Base-by-base conservation (phyloP, 2,797 vertebrate genomes). In the Meriones psammophilus region DNA sequence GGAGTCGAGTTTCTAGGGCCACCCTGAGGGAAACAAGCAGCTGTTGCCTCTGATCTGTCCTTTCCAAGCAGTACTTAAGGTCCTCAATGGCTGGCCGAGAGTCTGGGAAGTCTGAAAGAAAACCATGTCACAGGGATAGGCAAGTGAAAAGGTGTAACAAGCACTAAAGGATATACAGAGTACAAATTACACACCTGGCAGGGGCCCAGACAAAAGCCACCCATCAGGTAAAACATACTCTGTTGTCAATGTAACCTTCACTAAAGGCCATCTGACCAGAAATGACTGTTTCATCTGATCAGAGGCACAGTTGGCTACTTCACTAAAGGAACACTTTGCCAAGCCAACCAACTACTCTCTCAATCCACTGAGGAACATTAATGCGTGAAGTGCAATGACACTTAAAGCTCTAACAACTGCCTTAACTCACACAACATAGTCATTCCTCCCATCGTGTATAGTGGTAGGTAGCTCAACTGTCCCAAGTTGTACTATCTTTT, bases 11-110 rank as follows among this genome's bases (percentile, higher is more conserved):
- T 98, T 99, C 99, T 78, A 99, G 99, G 10, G 99, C 99, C 0
- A 99, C 99, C 95, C 99, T 99, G 89, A 99, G 98, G 0, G 99
- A 99, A 18, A 98, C 98, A 30, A 99, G 99, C 42, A 99, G 99
- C 98, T 99, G 99, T 98, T 99, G 99, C 14, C 99, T 99, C 98
- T 99, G 99, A 95, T 99, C 99, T 3, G 99, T 99, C 97, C 99
- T 98, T 80, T 99, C 99, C 97, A 99, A 97, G 92, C 99, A 99
- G 97, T 99, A 99, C 97, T 99, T 99, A 85, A 99, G 99, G 92
- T 99, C 99, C 94, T 99, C 99, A 2, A 99, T 99, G 2, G 99
- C 99, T 0, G 99, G 99, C 98, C 99, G 99, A 0, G 99, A 99
- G 95, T 99, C 99, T 0, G 99, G 99, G 97, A 99, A 99, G 98